Percentiles rank a stretch among this genome's conserved stretches.
phyloP scores from a whole-genome alignment of 1,140 invertebrate genomes.

The Trachelipus rathkii region DNA sequence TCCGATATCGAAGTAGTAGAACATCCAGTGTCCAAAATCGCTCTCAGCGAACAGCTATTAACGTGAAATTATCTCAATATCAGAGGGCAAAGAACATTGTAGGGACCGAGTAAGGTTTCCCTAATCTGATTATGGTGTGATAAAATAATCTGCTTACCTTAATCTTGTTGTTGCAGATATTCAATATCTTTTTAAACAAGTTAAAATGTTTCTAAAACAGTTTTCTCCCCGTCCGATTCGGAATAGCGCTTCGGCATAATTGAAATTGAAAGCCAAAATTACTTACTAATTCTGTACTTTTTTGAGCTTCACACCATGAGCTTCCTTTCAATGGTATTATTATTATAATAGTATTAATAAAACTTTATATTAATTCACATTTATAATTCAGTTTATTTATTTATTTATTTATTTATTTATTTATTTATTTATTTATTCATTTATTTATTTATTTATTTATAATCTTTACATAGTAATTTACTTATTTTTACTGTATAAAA shows the following conservation, averaged over 20 bases:
- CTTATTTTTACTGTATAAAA: too few species aligned
- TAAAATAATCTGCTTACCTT: background rate
- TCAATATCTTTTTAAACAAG: background rate
- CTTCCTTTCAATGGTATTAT: too few species aligned
- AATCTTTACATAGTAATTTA: too few species aligned
- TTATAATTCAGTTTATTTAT: too few species aligned
- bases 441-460: too few species aligned
- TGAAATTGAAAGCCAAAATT: background rate
- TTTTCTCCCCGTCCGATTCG: background rate
- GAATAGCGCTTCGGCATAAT: slow-evolving; percentile 1
- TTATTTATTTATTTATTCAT: too few species aligned
- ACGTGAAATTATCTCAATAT: background rate
- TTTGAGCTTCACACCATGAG: too few species aligned
- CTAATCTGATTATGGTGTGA: background rate
- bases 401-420: too few species aligned
- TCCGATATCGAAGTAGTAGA: background rate
- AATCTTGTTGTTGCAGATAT: background rate
- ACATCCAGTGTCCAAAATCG: background rate
- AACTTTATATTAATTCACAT: too few species aligned
- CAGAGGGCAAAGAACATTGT: background rate
- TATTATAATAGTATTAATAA: too few species aligned
- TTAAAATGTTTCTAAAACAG: background rate
- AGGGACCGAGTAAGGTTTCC: background rate
- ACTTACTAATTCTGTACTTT: too few species aligned
- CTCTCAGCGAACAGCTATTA: background rate